These are phyloP conservation scores for Scaptomyza graminum DNA, from an alignment of 1,140 invertebrate genomes.

Conservation along the genomic window DNA sequence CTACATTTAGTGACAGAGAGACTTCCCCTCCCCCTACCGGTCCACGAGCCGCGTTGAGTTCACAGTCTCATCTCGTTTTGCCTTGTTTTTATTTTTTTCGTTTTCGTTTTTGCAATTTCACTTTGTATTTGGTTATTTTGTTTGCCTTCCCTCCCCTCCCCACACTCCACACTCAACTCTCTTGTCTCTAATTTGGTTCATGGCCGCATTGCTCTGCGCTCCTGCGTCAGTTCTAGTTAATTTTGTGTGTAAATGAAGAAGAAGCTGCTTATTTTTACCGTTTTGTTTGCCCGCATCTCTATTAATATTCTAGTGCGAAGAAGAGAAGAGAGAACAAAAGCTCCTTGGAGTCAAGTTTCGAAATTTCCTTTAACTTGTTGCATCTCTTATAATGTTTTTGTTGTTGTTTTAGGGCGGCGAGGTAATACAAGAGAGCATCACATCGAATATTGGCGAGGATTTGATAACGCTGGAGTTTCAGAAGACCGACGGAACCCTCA, in stretches of 20 bases:
- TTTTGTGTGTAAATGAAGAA: constrained; percentile 45
- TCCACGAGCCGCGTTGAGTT: constrained; percentile 19
- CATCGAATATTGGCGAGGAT: constrained; percentile 95
- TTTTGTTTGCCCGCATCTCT: constrained; percentile 27
- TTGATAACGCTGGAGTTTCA: constrained; percentile 94
- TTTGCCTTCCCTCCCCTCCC: background rate
- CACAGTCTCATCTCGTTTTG: constrained; percentile 39
- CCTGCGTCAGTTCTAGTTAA: constrained; percentile 62
- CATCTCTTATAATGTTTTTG: no score
- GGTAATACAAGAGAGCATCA: constrained; percentile 95
- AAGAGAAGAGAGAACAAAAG: background rate
- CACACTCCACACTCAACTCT: constrained; percentile 43
- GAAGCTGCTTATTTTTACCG: constrained; percentile 28
- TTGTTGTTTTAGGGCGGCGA: constrained; percentile 93
- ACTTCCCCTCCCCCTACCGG: no score
- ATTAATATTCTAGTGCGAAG: constrained; percentile 70
- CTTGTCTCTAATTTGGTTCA: constrained; percentile 80
- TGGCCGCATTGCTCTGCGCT: constrained; percentile 40
- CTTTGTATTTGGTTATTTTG: constrained; percentile 25
- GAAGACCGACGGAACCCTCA: constrained; percentile 94
- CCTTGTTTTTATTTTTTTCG: constrained; percentile 17
- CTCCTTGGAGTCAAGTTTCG: constrained; percentile 1
- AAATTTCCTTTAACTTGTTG: constrained; percentile 60
- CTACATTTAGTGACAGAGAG: constrained; percentile 52
- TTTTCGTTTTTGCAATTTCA: constrained; percentile 11